A percentile compares a stretch with the other conserved stretches of the same genome.
Conservation (phyloP, 2,797 vertebrate genomes). For the Hydrolagus colliei region DNA sequence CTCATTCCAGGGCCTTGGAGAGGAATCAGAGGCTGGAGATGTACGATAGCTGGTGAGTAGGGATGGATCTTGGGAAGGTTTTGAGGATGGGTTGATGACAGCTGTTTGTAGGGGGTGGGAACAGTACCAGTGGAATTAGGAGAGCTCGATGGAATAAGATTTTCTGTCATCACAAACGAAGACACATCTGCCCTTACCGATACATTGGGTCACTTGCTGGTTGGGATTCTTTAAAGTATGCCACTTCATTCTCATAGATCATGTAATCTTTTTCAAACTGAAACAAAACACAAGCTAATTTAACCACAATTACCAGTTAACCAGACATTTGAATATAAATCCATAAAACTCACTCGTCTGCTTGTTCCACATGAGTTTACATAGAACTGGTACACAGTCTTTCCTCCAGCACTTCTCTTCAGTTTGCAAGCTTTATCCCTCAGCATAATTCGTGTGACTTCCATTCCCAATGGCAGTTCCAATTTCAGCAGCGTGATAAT, state of each 20-base stretch:
- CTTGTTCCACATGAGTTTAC: slow-evolving; percentile 44
- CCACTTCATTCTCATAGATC: slow-evolving; percentile 47
- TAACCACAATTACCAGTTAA: neutral
- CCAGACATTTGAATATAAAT: neutral
- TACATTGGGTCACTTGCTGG: slow-evolving; percentile 34
- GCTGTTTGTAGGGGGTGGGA: too few relatives aligned
- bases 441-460: slow-evolving; percentile 53
- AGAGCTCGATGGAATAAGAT: too few relatives aligned
- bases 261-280: slow-evolving; percentile 43
- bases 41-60: too few relatives aligned
- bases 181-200: slow-evolving; percentile 40
- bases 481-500: slow-evolving; percentile 59
- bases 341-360: slow-evolving; percentile 41
- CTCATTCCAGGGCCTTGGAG: too few relatives aligned
- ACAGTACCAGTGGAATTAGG: too few relatives aligned
- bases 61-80: too few relatives aligned
- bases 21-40: too few relatives aligned
- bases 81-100: too few relatives aligned
- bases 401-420: slow-evolving; percentile 38
- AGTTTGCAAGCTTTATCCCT: slow-evolving; percentile 61
- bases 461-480: slow-evolving; percentile 49
- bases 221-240: slow-evolving; percentile 42
- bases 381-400: slow-evolving; percentile 44
- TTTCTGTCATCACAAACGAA: too few relatives aligned
- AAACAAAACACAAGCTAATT: neutral